These are phyloP conservation scores for Oxytorus armatus DNA, from an alignment of 2,888 invertebrate species.

Conservation along the genomic window DNA sequence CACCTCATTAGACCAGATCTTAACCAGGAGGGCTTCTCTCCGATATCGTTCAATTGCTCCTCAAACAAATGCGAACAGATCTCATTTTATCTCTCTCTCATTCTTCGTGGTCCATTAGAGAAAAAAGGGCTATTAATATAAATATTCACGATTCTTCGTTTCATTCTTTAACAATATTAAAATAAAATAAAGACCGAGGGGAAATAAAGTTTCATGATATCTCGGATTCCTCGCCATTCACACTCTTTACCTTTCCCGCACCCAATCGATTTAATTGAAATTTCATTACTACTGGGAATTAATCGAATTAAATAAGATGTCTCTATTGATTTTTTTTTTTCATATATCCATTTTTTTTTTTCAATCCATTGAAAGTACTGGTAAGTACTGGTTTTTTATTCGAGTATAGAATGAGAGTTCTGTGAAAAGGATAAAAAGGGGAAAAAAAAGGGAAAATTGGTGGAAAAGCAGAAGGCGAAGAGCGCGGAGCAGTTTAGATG, in stretches of 20 bases:
- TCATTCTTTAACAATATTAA: background rate
- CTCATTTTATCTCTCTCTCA: background rate
- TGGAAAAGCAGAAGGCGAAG: too few relatives aligned
- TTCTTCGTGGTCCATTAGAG: constrained; percentile 37
- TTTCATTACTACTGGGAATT: constrained; percentile 16
- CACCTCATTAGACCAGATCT: constrained; percentile 55
- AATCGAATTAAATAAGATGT: constrained; percentile 18
- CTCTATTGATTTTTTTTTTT: too few relatives aligned
- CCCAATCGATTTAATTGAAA: constrained; percentile 28
- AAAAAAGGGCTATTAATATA: constrained; percentile 50
- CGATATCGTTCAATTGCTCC: constrained; percentile 55
- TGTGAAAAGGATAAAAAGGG: too few relatives aligned
- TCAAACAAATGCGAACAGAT: constrained; percentile 42
- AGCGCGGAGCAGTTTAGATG: too few relatives aligned
- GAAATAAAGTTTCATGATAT: constrained; percentile 25
- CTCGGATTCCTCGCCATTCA: too few relatives aligned
- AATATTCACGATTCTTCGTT: constrained; percentile 44
- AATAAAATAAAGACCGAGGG: constrained; percentile 32
- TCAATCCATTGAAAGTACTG: too few relatives aligned
- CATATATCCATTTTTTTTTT: too few relatives aligned
- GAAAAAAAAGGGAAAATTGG: too few relatives aligned
- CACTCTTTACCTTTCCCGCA: background rate
- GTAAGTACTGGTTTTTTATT: too few relatives aligned
- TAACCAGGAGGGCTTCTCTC: background rate
- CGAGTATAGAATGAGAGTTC: too few relatives aligned